Evolutionary conservation across 92 coral and sea anemone genomes (phyloP).

Genomic region (Palythoa heliodiscus): DNA sequence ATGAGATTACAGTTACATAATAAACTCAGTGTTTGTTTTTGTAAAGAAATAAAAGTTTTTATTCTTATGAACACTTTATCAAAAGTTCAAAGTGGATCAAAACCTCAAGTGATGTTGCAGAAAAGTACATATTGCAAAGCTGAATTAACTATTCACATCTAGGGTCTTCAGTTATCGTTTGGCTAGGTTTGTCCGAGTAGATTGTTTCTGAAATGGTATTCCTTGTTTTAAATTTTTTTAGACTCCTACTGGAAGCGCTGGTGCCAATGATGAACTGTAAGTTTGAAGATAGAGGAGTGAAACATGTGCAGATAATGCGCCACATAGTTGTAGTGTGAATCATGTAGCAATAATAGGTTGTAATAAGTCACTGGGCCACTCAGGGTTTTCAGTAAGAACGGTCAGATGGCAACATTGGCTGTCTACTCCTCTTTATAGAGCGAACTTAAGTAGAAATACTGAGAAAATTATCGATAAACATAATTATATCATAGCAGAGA

Average conservation of each 20-base stretch:
- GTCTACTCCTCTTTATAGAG: too few species aligned
- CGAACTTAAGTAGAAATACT: too few species aligned
- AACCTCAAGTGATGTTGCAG: not conserved
- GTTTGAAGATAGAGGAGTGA: conserved; percentile 35
- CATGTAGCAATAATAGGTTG: not conserved
- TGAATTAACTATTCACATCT: not conserved
- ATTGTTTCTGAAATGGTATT: not conserved
- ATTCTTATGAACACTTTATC: not conserved
- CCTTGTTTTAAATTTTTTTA: conserved; percentile 18
- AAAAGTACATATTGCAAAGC: not conserved
- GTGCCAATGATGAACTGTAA: conserved; percentile 85
- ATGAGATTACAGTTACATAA: too few species aligned
- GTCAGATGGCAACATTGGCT: too few species aligned
- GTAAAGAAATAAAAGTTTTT: not conserved
- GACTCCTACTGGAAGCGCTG: conserved; percentile 79
- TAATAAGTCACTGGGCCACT: not conserved
- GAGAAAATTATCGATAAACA: too few species aligned
- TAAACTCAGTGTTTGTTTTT: too few species aligned
- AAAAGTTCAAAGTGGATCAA: not conserved
- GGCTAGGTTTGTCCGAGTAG: not conserved
- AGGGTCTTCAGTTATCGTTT: not conserved
- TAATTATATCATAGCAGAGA: too few species aligned
- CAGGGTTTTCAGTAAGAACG: too few species aligned
- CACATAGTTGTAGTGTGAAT: not conserved
- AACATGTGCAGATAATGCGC: not conserved